Conservation (phyloP, 2,113 vertebrate species). For the Boulengeromyrus knoepffleri region DNA sequence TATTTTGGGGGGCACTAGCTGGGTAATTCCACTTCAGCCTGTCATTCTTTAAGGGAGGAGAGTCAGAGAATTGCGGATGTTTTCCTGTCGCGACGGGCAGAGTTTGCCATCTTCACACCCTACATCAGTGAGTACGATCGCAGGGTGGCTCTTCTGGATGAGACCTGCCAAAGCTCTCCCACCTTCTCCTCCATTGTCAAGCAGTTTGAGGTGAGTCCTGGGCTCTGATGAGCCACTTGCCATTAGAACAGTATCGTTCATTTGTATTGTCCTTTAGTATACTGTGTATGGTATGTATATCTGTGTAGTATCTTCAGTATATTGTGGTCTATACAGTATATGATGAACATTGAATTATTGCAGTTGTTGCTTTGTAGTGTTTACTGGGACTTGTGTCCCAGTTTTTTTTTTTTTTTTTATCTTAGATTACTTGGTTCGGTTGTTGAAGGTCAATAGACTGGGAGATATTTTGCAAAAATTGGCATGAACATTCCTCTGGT, state of each 20-base stretch:
- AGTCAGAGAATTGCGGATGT: conserved; percentile 79
- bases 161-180: conserved; percentile 66
- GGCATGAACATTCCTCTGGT: not conserved
- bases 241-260: not conserved
- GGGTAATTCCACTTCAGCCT: not conserved
- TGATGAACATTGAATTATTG: not conserved
- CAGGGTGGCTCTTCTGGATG: conserved; percentile 73
- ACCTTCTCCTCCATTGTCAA: conserved; percentile 64
- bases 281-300: not conserved
- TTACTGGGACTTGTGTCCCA: not conserved
- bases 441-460: not conserved
- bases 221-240: not conserved
- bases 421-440: not conserved
- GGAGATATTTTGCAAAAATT: not conserved
- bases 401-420: not conserved
- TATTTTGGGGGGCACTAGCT: not conserved
- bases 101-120: conserved; percentile 71
- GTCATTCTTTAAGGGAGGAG: conserved; percentile 67
- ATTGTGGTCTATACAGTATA: not conserved
- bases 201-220: conserved; percentile 76
- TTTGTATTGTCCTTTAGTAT: not conserved
- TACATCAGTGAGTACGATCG: conserved; percentile 83
- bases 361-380: not conserved
- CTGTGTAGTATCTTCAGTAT: not conserved
- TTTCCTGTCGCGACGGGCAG: conserved; percentile 72